Evolutionary conservation across 2,888 invertebrate species (phyloP), one percentile per base, ranked within the genome.

Genomic region (Harpalus rubripes): DNA sequence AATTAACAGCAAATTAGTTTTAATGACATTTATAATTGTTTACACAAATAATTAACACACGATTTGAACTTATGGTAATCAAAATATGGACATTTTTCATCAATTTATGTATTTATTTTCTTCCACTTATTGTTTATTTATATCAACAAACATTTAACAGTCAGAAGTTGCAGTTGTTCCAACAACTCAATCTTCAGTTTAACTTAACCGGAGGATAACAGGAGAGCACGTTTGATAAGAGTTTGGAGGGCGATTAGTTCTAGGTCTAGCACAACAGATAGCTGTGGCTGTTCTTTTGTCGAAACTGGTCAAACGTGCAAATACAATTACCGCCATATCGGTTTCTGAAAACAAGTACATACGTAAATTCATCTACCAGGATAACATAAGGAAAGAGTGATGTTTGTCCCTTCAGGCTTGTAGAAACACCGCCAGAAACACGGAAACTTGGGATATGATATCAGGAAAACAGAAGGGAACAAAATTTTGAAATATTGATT

Each of bases 301-400:
- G 74, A 74, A 74, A 41, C 41, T 56, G 65, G 68, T 39, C 52
- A 52, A 81, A 32, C 22, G 72, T 83, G 74, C 83, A 65, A 83
- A 83, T 83, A 83, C 74, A 83, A 83, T 83, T 83, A 83, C 83
- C 59, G 26, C 83, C 61, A 83, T 76, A 76, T 76, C 63, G 58
- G 76, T 76, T 52, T 61, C 83, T 74, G 83, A 76, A 83, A 83
- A 76, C 83, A 83, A 83, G 83, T 83, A 83, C 83, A 56, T 44
- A 83, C 63, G 83, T 83, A 83, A 83, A 83, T 83, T 59, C 44
- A 52, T 61, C 12, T 61, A 61, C 22, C 58, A 83, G 83, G 83
- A 22, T 41, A 32, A 44, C 76, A 83, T 41, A 18, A n/a, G 16
- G 44, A 58, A 39, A 74, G 32, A 32, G 7, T 16, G n/a, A 44